Evolutionary conservation across 2,797 vertebrate species (phyloP).

Genomic region (Chaenodraco wilsoni): DNA sequence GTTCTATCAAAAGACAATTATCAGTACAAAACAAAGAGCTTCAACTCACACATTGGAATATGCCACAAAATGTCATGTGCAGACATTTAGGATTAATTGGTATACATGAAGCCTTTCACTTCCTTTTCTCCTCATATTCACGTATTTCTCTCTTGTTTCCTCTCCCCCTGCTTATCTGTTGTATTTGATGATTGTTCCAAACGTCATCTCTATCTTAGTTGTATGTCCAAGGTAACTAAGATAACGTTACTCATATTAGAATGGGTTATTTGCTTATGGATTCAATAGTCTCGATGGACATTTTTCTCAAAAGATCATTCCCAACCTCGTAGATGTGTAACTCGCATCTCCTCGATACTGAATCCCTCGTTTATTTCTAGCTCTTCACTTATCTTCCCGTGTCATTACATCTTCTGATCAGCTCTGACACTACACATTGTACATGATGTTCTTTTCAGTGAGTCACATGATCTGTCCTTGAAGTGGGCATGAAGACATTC

Average conservation of each 20-base stretch:
- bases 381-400: constrained; percentile 16
- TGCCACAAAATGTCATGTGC: constrained; percentile 29
- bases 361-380: constrained; percentile 17
- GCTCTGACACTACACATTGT: constrained; percentile 4
- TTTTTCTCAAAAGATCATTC: background rate
- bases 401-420: constrained; percentile 26
- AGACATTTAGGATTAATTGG: constrained; percentile 34
- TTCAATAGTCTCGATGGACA: background rate
- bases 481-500: constrained; percentile 12
- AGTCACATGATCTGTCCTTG: constrained; percentile 29
- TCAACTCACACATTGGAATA: constrained; percentile 3
- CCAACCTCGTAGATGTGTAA: background rate
- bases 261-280: background rate
- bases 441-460: constrained; percentile 23
- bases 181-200: background rate
- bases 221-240: background rate
- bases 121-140: constrained; percentile 16
- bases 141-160: background rate
- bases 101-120: constrained; percentile 37
- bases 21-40: constrained; percentile 22
- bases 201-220: background rate
- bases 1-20: constrained; percentile 7
- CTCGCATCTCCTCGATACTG: background rate
- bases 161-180: constrained; percentile 14
- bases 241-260: background rate